phyloP scores from a whole-genome alignment of 2,888 invertebrate genomes.

The Endotricha flammealis region DNA sequence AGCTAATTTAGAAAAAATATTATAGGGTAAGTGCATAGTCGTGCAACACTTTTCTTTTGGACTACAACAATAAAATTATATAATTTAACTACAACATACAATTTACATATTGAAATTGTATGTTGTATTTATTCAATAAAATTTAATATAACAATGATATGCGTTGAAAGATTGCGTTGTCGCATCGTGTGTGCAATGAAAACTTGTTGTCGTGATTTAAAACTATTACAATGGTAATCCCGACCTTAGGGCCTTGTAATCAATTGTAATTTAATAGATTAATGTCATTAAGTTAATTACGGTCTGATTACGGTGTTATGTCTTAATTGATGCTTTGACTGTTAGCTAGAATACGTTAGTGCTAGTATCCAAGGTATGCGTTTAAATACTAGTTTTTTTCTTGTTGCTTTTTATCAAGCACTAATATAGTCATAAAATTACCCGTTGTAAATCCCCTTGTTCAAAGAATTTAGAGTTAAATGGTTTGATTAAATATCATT shows the following conservation, averaged over 20 bases:
- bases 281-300: conserved; percentile 64
- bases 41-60: no score
- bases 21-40: no score
- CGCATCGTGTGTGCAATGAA: conserved; percentile 9
- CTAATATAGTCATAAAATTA: background rate
- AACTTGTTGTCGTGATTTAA: conserved; percentile 34
- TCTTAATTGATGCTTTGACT: conserved; percentile 46
- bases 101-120: no score
- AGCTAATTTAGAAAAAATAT: no score
- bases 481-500: no score
- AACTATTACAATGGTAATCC: conserved; percentile 48
- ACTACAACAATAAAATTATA: no score
- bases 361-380: conserved; percentile 3
- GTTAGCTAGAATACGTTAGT: conserved; percentile 23
- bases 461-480: no score
- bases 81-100: no score
- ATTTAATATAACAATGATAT: no score
- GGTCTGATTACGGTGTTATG: conserved; percentile 59
- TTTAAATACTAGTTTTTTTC: conserved; percentile 4
- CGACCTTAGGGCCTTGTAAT: conserved; percentile 59
- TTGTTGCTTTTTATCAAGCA: background rate
- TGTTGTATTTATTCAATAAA: no score
- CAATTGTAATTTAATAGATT: conserved; percentile 62
- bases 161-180: no score
- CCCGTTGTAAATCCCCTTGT: no score